Percentiles rank a stretch among this genome's conserved stretches.
Conservation (phyloP, 2,888 invertebrate genomes). For the Volucella inflata region DNA sequence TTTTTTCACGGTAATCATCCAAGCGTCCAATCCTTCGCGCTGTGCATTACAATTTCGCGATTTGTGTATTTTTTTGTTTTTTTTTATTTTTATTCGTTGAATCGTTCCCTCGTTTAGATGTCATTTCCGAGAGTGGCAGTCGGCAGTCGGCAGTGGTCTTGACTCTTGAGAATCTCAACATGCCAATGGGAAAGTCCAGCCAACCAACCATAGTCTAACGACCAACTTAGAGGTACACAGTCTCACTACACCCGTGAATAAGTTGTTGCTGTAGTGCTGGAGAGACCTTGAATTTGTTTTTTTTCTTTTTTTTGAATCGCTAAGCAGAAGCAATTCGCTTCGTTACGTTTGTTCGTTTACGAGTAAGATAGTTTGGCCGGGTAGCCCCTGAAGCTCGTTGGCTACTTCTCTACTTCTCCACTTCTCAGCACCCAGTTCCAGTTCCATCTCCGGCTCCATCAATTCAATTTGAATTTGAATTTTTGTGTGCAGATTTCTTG, state of each 20-base stretch:
- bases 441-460: constrained; percentile 36
- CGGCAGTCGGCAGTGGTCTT: constrained; percentile 50
- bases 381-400: not conserved
- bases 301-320: constrained; percentile 30
- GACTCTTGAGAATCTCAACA: constrained; percentile 71
- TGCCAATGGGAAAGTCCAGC: constrained; percentile 59
- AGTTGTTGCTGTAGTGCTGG: constrained; percentile 34
- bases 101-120: constrained; percentile 12
- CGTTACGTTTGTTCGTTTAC: constrained; percentile 50
- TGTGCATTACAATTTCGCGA: constrained; percentile 65
- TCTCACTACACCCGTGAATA: constrained; percentile 25
- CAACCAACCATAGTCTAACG: too few species aligned
- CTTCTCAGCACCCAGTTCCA: constrained; percentile 9
- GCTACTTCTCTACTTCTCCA: not conserved
- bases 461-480: constrained; percentile 71
- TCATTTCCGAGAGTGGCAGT: constrained; percentile 50
- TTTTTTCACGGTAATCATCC: constrained; percentile 65
- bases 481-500: constrained; percentile 71
- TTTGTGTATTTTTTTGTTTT: not conserved
- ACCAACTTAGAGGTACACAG: too few species aligned
- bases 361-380: too few species aligned
- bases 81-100: not conserved
- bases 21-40: constrained; percentile 68
- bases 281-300: constrained; percentile 54
- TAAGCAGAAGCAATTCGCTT: constrained; percentile 67